Percentiles rank a stretch among this genome's conserved stretches.
These are phyloP conservation scores for Drosophila paranaensis DNA, from an alignment of 2,888 invertebrate species.

Conservation along the genomic window DNA sequence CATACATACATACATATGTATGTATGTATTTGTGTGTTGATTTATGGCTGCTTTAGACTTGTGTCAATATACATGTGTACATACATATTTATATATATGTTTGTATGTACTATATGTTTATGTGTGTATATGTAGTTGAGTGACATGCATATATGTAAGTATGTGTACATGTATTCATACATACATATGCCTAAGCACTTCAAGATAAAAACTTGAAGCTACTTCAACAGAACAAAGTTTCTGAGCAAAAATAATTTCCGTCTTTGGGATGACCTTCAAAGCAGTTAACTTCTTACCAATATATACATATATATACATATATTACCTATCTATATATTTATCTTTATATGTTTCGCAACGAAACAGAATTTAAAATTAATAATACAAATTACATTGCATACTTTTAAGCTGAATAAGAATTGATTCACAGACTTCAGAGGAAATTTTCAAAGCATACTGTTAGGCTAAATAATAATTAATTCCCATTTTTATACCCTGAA, in stretches of 20 bases:
- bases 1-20: neutral
- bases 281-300: neutral
- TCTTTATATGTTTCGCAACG: neutral
- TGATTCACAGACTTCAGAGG: too few relatives aligned
- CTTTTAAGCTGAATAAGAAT: neutral
- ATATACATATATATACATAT: neutral
- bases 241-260: neutral
- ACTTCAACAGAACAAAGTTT: neutral
- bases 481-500: too few relatives aligned
- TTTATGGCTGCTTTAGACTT: neutral
- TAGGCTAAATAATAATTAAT: neutral
- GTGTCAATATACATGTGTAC: neutral
- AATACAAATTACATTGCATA: neutral
- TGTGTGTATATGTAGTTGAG: too few relatives aligned
- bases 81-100: neutral
- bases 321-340: neutral
- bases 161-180: neutral
- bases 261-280: slow-evolving; percentile 13
- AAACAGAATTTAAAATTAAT: neutral
- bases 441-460: slow-evolving; percentile 11
- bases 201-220: neutral
- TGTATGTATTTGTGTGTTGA: too few relatives aligned
- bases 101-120: too few relatives aligned
- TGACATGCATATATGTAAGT: too few relatives aligned
- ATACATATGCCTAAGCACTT: neutral